Base-by-base conservation (phyloP, 1,140 invertebrate genomes). In the Leptonema lineaticorne region DNA sequence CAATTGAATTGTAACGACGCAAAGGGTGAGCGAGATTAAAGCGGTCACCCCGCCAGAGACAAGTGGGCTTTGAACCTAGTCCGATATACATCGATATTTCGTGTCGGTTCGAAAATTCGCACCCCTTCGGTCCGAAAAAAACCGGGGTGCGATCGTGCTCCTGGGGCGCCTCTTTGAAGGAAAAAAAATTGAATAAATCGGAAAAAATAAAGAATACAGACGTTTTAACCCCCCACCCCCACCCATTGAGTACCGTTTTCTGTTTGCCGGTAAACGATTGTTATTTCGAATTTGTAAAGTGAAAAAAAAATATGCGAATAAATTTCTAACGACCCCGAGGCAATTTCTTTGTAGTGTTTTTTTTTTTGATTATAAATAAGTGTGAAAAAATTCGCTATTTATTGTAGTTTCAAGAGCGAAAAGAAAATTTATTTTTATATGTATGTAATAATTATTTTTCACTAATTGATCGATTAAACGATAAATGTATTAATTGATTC, bases 1-100 rank as follows among this genome's bases (percentile, higher is more conserved):
- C 62, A 64, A 64, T 64, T 64, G 24, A 64, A 64, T 64, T 64
- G 62, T 64, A 64, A 41, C 37, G 33, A 64, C 30, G 62, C 62
- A 64, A 64, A 50, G 59, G 4, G n/a, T n/a, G 27, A 27, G 62
- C 27, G 62, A 64, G 62, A 64, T 64, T 64, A 64, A 64, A 64
- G 45, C n/a, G 33, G 29, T 28, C 62, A 50, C 20, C 33, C 59
- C 22, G 26, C 3, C 50, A 64, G 30, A 64, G 62, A 64, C 62
- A 50, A 64, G 62, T n/a, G 45, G 26, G 9, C 27, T 64, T 14
- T 20, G 46, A 45, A 6, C 26, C 8, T 9, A 16, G 20, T 53
- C 27, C 22, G 45, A 50, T 27, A 50, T 45, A 64, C 62, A 64
- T 64, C 62, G 62, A 64, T 64, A 64, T 50, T 64, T 64, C 62